Conservation (phyloP, 1,140 invertebrate species). For the Lanistes nyassanus region DNA sequence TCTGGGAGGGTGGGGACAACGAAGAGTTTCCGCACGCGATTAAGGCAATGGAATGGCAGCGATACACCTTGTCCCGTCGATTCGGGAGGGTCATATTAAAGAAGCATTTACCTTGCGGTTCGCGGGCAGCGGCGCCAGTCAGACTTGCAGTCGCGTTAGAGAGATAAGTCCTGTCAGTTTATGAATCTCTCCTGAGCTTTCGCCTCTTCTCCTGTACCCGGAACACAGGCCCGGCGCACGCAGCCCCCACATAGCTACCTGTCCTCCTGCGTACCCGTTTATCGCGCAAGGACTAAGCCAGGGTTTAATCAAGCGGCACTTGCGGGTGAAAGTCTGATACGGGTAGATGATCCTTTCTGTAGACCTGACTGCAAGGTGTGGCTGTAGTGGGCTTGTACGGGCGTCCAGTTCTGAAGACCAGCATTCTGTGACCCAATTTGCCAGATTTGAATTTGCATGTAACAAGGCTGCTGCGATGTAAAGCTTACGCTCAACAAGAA, state of each 20-base stretch:
- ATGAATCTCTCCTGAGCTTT: slow-evolving; percentile 9
- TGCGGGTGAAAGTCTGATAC: slow-evolving; percentile 2
- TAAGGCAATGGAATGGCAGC: slow-evolving; percentile 16
- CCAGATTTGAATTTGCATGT: neutral
- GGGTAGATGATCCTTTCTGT: neutral
- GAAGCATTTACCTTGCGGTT: slow-evolving; percentile 14
- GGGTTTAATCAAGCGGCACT: neutral
- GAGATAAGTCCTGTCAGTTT: slow-evolving; percentile 21
- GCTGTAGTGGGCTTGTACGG: too few species aligned
- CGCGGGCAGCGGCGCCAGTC: slow-evolving; percentile 13
- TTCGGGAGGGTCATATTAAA: slow-evolving; percentile 10
- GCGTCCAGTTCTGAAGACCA: neutral
- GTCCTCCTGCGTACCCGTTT: neutral
- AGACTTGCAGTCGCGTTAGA: slow-evolving; percentile 11
- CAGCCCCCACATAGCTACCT: neutral
- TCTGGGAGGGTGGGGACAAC: too few species aligned
- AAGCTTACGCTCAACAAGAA: too few species aligned
- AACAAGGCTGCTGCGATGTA: neutral
- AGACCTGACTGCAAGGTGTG: neutral
- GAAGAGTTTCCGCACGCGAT: slow-evolving; percentile 15
- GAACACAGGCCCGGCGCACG: neutral
- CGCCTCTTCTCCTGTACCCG: neutral
- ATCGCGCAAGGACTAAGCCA: neutral
- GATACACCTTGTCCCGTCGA: slow-evolving; percentile 1
- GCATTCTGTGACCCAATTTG: neutral